phyloP scores from a whole-genome alignment of 2,113 vertebrate species.

The Naja naja region DNA sequence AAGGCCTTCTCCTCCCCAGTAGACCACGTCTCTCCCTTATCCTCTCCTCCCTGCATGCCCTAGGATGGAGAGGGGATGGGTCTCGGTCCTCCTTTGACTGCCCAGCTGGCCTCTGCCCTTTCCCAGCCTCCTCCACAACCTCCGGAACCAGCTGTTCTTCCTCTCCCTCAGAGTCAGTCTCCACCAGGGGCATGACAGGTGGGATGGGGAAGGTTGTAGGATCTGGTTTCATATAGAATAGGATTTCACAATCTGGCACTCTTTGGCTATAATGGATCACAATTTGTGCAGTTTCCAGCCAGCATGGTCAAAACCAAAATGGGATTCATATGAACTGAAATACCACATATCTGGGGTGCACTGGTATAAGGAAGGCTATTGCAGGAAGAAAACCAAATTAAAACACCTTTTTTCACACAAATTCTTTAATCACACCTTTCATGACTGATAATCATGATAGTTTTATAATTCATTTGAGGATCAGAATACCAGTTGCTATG shows the following conservation, averaged over 20 bases:
- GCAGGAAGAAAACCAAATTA: not conserved
- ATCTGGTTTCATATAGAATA: not conserved
- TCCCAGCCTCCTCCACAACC: too few species aligned
- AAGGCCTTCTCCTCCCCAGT: too few species aligned
- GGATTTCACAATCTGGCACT: not conserved
- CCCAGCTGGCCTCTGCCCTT: too few species aligned
- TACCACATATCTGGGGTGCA: not conserved
- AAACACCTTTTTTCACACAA: not conserved
- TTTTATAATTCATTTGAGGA: not conserved
- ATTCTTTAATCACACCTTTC: not conserved
- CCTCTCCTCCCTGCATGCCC: too few species aligned
- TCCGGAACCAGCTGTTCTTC: too few species aligned
- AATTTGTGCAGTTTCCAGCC: not conserved
- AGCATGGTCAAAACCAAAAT: not conserved
- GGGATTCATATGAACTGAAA: not conserved
- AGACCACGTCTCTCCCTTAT: too few species aligned
- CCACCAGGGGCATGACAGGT: not conserved
- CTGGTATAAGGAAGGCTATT: not conserved
- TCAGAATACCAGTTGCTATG: not conserved
- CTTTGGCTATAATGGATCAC: not conserved
- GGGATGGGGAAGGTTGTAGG: not conserved
- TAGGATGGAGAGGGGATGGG: too few species aligned
- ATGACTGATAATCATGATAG: not conserved
- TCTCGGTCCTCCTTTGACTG: too few species aligned
- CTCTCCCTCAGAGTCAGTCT: too few species aligned